phyloP scores from a whole-genome alignment of 1,140 invertebrate species.

The Oryzaephilus surinamensis region DNA sequence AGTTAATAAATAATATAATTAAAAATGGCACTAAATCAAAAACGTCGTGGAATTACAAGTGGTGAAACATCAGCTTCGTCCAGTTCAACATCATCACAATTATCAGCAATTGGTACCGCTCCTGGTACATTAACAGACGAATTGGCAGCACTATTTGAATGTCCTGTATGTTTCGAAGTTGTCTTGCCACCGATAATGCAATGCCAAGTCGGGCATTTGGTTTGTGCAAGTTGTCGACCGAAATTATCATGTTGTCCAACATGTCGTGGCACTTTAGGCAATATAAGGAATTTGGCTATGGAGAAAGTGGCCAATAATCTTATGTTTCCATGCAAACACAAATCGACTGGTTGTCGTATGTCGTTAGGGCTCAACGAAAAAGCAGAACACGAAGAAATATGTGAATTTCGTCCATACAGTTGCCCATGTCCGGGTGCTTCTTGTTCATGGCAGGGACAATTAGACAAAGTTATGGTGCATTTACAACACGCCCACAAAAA shows the following conservation, averaged over 20 bases:
- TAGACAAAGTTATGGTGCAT: slow-evolving; percentile 76
- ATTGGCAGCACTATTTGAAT: slow-evolving; percentile 93
- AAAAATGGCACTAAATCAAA: slow-evolving; percentile 25
- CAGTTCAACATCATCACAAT: slow-evolving; percentile 18
- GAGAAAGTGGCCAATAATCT: slow-evolving; percentile 98
- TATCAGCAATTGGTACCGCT: slow-evolving; percentile 30
- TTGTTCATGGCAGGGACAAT: slow-evolving; percentile 85
- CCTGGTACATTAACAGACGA: slow-evolving; percentile 64
- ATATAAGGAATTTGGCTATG: slow-evolving; percentile 97
- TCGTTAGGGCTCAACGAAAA: slow-evolving; percentile 95
- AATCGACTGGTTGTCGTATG: slow-evolving; percentile 86
- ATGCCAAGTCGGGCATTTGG: slow-evolving; percentile 78
- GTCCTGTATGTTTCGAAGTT: slow-evolving; percentile 99
- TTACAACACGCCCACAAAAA: slow-evolving; percentile 96
- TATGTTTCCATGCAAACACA: slow-evolving; percentile 98
- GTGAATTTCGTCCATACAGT: slow-evolving; percentile 93
- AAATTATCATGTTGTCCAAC: slow-evolving; percentile 96
- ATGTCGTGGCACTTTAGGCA: slow-evolving; percentile 91
- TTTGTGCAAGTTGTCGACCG: slow-evolving; percentile 90
- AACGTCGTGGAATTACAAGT: slow-evolving; percentile 20
- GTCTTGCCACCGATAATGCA: slow-evolving; percentile 92
- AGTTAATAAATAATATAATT: too few relatives aligned
- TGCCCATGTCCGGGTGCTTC: slow-evolving; percentile 98
- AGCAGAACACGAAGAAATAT: slow-evolving; percentile 95
- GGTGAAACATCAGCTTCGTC: slow-evolving; percentile 18